Percentiles rank a stretch among this genome's conserved stretches.
Conservation (phyloP, 1,140 invertebrate species). For the Zaprionus inermis region DNA sequence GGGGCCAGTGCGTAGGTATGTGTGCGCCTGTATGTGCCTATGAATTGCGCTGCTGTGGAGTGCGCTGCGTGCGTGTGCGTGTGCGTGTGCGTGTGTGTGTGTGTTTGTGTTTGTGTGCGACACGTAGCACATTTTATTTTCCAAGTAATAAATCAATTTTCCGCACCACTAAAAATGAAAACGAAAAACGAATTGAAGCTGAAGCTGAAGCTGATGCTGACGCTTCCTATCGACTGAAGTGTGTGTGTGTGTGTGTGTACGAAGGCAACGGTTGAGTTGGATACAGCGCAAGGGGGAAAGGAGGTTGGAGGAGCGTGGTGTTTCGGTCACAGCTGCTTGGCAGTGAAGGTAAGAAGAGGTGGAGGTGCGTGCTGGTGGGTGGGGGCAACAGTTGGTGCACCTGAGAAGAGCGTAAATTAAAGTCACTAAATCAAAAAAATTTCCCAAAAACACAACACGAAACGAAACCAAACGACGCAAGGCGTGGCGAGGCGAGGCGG, state of each 20-base stretch:
- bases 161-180: conserved; percentile 84
- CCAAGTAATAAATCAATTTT: conserved; percentile 84
- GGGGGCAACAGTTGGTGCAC: conserved; percentile 70
- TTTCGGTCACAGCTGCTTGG: conserved; percentile 51
- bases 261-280: conserved; percentile 1
- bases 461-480: conserved; percentile 57
- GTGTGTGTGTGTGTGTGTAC: conserved; percentile 4
- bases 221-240: conserved; percentile 76
- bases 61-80: conserved; percentile 9
- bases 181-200: conserved; percentile 74
- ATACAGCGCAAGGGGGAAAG: background rate
- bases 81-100: conserved; percentile 22
- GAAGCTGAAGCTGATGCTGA: conserved; percentile 68
- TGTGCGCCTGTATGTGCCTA: conserved; percentile 35
- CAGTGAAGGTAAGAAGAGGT: background rate
- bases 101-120: conserved; percentile 65
- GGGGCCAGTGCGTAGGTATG: conserved; percentile 42
- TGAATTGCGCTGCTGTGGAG: conserved; percentile 16
- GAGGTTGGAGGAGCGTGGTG: background rate
- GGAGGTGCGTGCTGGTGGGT: too few relatives aligned
- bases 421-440: conserved; percentile 83
- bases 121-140: conserved; percentile 83
- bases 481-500: conserved; percentile 52
- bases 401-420: conserved; percentile 82
- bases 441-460: conserved; percentile 37